These are phyloP conservation scores for Seriola rivoliana DNA, from an alignment of 2,113 vertebrate species.

Conservation along the genomic window DNA sequence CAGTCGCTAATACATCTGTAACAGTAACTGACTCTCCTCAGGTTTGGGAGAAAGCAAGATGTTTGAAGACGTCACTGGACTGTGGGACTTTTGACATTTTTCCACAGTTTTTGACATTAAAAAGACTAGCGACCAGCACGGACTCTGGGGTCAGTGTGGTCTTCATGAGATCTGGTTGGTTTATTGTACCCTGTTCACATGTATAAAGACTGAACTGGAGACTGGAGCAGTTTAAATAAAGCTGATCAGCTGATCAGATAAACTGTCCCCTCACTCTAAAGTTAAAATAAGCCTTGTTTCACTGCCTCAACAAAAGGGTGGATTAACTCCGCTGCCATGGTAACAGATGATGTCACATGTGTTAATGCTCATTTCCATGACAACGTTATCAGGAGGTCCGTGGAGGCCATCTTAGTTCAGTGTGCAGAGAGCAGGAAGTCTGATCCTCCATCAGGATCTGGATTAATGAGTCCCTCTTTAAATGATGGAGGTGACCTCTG, in stretches of 20 bases:
- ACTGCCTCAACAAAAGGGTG: conserved; percentile 23
- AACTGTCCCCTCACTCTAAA: background rate
- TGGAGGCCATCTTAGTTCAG: conserved; percentile 52
- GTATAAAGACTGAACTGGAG: too few species aligned
- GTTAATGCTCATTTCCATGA: conserved; percentile 64
- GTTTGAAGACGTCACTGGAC: too few species aligned
- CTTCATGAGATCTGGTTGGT: too few species aligned
- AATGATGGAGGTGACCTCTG: background rate
- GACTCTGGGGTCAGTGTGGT: too few species aligned
- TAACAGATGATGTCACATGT: conserved; percentile 49
- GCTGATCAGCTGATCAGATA: background rate
- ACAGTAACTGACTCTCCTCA: too few species aligned
- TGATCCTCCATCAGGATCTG: conserved; percentile 50
- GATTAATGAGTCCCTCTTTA: conserved; percentile 38
- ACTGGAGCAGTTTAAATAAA: too few species aligned
- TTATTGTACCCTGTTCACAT: too few species aligned
- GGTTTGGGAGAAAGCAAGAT: too few species aligned
- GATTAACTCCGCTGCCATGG: conserved; percentile 62
- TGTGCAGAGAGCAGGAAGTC: conserved; percentile 34
- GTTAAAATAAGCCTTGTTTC: conserved; percentile 28
- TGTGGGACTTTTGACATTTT: too few species aligned
- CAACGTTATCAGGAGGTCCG: conserved; percentile 52
- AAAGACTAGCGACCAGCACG: too few species aligned
- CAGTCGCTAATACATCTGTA: too few species aligned
- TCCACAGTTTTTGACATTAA: too few species aligned